Evolutionary conservation across 2,888 invertebrate species (phyloP).

Genomic region (Branchellion lobata): DNA sequence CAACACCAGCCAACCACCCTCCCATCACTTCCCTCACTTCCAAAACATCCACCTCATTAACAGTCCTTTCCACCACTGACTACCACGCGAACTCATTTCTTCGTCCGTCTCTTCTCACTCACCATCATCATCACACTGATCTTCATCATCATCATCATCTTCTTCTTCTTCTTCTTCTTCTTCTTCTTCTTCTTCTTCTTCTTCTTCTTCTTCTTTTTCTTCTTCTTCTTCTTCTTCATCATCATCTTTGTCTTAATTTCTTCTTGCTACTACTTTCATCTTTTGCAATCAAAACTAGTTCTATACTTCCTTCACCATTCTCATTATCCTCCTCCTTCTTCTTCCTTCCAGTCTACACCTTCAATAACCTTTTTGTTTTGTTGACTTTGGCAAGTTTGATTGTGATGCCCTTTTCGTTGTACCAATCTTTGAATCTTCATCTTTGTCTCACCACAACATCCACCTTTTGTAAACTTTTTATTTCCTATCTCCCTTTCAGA

Average conservation of each 20-base stretch:
- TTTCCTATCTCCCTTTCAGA: too few species aligned
- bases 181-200: background rate
- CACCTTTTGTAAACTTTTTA: too few species aligned
- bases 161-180: conserved; percentile 26
- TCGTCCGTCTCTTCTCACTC: background rate
- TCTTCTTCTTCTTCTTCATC: background rate
- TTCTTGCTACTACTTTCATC: too few species aligned
- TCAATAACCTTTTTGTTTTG: too few species aligned
- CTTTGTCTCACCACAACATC: too few species aligned
- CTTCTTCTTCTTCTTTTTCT: background rate
- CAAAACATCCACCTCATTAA: conserved; percentile 12
- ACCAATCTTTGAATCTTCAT: too few species aligned
- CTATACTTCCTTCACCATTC: too few species aligned
- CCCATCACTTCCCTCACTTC: background rate
- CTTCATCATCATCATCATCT: conserved; percentile 28
- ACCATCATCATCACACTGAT: conserved; percentile 26
- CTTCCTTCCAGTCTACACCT: too few species aligned
- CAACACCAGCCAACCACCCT: background rate
- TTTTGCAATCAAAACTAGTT: too few species aligned
- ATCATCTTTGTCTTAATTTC: background rate
- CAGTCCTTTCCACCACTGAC: conserved; percentile 9
- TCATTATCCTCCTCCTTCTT: too few species aligned
- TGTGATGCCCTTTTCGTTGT: too few species aligned
- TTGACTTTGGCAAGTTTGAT: too few species aligned
- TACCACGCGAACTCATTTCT: background rate